Conservation (phyloP, 2,113 vertebrate genomes). For the Poecilia latipinna region DNA sequence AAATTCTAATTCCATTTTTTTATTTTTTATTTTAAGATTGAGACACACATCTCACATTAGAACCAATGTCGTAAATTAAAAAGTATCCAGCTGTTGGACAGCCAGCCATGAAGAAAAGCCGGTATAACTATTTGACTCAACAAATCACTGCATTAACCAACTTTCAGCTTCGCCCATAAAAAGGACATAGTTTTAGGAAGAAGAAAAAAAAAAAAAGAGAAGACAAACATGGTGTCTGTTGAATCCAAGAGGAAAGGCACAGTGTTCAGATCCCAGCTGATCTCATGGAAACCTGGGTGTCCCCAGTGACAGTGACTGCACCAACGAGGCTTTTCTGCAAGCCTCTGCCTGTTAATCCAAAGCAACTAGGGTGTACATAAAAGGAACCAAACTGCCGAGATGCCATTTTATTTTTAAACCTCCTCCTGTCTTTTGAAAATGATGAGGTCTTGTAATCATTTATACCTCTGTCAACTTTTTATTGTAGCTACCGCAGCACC, state of each 20-base stretch:
- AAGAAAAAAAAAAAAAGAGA: background rate
- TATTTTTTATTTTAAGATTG: too few relatives aligned
- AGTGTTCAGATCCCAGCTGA: constrained; percentile 55
- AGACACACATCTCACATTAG: too few relatives aligned
- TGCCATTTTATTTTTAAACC: constrained; percentile 39
- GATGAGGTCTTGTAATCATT: constrained; percentile 10
- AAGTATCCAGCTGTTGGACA: too few relatives aligned
- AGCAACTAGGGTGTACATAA: constrained; percentile 54
- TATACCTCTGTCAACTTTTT: constrained; percentile 7
- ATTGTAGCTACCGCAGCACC: constrained; percentile 23
- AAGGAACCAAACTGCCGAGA: constrained; percentile 38
- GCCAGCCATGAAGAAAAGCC: too few relatives aligned
- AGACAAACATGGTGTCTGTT: constrained; percentile 10
- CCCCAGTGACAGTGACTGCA: constrained; percentile 61
- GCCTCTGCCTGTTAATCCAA: constrained; percentile 64
- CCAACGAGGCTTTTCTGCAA: constrained; percentile 47
- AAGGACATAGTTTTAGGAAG: too few relatives aligned
- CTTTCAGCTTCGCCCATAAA: too few relatives aligned
- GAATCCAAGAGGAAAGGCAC: constrained; percentile 20
- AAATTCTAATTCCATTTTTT: too few relatives aligned
- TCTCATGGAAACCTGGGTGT: constrained; percentile 65
- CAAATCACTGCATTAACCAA: too few relatives aligned
- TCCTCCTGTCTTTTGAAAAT: constrained; percentile 9
- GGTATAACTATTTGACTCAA: too few relatives aligned
- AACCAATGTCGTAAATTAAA: too few relatives aligned